These are phyloP conservation scores for Sapayoa aenigma DNA, from an alignment of 2,113 vertebrate species.

Conservation along the genomic window DNA sequence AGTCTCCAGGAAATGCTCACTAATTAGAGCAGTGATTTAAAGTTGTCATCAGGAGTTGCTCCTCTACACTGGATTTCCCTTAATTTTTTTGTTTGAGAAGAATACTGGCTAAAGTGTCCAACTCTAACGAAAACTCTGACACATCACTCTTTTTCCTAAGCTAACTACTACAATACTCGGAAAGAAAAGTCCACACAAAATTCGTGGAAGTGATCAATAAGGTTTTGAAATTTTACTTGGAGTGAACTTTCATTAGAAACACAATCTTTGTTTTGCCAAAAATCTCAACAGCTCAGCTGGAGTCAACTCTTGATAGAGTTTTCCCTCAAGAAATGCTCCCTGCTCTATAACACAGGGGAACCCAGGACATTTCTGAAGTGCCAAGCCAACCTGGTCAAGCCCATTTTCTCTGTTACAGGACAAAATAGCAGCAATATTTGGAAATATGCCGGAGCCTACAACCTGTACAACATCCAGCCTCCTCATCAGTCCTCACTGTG, in stretches of 20 bases:
- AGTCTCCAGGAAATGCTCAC: slow-evolving; percentile 13
- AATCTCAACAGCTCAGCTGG: not conserved
- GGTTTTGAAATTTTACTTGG: not conserved
- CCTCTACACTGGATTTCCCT: not conserved
- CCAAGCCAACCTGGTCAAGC: not conserved
- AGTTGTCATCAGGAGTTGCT: slow-evolving; percentile 10
- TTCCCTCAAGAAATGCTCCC: not conserved
- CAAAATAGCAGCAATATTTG: not conserved
- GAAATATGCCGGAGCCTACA: not conserved
- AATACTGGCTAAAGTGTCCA: not conserved
- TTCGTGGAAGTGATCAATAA: not conserved
- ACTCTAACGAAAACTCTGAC: not conserved
- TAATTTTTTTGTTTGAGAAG: not conserved
- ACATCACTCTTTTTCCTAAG: not conserved
- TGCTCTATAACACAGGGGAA: not conserved
- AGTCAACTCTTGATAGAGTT: not conserved
- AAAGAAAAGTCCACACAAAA: not conserved
- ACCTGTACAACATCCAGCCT: not conserved
- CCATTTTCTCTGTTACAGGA: not conserved
- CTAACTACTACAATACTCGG: rapidly evolving
- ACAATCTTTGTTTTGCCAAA: not conserved
- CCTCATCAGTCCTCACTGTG: rapidly evolving
- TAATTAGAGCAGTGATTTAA: slow-evolving; percentile 50
- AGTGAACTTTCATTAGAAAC: not conserved
- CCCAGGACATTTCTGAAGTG: not conserved